phyloP scores from a whole-genome alignment of 2,797 vertebrate species.

The Balearica regulorum region DNA sequence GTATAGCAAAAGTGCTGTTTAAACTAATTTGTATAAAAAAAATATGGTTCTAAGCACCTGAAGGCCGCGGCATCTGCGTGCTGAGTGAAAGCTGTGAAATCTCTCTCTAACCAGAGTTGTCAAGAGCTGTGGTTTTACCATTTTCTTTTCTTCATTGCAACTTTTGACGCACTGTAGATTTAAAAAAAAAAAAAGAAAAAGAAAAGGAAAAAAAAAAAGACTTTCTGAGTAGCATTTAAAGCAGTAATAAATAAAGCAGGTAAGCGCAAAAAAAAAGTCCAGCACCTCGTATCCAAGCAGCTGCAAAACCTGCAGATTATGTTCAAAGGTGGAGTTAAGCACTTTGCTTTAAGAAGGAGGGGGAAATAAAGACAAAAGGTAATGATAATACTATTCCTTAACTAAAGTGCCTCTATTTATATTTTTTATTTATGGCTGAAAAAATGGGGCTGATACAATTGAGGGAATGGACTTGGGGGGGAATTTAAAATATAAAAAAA shows the following conservation, averaged over 20 bases:
- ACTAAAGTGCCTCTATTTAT: slow-evolving; percentile 82
- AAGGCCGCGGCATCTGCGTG: not conserved
- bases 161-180: slow-evolving; percentile 51
- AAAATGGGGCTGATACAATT: slow-evolving; percentile 65
- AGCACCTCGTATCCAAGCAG: slow-evolving; percentile 17
- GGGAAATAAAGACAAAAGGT: slow-evolving; percentile 52
- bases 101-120: slow-evolving; percentile 64
- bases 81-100: slow-evolving; percentile 78
- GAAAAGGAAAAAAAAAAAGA: not conserved
- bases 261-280: slow-evolving; percentile 11
- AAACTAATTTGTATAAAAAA: slow-evolving; percentile 60
- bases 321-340: slow-evolving; percentile 37
- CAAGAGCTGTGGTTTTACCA: slow-evolving; percentile 69
- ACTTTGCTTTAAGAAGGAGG: slow-evolving; percentile 58
- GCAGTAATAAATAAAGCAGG: slow-evolving; percentile 53
- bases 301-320: slow-evolving; percentile 20
- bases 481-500: not conserved
- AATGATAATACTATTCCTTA: slow-evolving; percentile 72
- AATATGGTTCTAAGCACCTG: slow-evolving; percentile 63
- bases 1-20: slow-evolving; percentile 72
- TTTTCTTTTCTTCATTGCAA: slow-evolving; percentile 59
- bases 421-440: slow-evolving; percentile 74
- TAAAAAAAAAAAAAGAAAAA: not conserved
- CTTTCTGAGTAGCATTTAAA: slow-evolving; percentile 59
- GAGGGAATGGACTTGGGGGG: slow-evolving; percentile 48